Evolutionary conservation across 2,888 invertebrate genomes (phyloP), one percentile per base, ranked within the genome.

Genomic region (Antheraea yamamai): DNA sequence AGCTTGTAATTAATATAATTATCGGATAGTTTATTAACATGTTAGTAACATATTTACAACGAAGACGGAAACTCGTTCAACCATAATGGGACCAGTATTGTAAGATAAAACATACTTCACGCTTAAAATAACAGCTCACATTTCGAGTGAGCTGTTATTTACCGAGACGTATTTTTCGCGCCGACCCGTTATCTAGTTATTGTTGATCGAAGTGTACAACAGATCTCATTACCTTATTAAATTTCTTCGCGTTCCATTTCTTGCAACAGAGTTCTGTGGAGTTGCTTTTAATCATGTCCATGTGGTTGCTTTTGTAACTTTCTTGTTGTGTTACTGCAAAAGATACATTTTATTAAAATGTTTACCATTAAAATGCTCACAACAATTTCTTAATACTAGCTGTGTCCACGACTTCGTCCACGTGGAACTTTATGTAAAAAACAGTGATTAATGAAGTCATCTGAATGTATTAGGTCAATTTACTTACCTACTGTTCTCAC

Each of bases 241-340:
- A 30, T 77, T 85, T 91, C 76, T 90, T 91, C 0, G 83, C 72
- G 26, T 83, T 83, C 85, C 91, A 92, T 30, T 89, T 91, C 78
- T 88, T 90, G 78, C 89, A 91, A 79, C 89, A 92, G 0, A 91
- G 79, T 0, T 93, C 91, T 0, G 88, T 77, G 0, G 90, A 87
- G 66, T 84, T 87, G 58, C 86, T 87, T 66, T 91, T 89, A 14
- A 90, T 83, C 51, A 92, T 88, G 0, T 91, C 87, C 2, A 90
- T 76, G 47, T 89, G 86, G 71, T 83, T 89, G 26, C 81, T 87
- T 75, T 92, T 93, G 74, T 83, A 88, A 51, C 88, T 88, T 64
- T 84, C 86, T 51, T 93, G 91, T 72, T 89, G 84, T 12, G 92
- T 87, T 77, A 95, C 95, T 95, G 89, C 12, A 76, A 81, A 79